phyloP scores from a whole-genome alignment of 2,797 vertebrate genomes.

The Hybognathus amarus region DNA sequence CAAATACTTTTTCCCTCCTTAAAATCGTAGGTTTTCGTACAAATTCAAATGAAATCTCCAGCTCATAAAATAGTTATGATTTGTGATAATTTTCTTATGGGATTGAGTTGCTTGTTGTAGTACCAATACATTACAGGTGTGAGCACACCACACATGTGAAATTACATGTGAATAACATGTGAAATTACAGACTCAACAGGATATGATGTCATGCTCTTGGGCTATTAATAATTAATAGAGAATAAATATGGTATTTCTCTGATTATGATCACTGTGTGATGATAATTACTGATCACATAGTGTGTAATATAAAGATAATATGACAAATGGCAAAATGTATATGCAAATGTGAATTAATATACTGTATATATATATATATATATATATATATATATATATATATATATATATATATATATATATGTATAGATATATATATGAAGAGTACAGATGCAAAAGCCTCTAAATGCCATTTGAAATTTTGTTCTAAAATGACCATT shows the following conservation, averaged over 20 bases:
- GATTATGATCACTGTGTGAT: neutral
- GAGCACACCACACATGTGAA: neutral
- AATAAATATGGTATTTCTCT: neutral
- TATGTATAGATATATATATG: too few species aligned
- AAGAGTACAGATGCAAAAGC: too few species aligned
- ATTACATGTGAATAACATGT: neutral
- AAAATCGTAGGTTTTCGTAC: neutral
- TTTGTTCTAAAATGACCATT: too few species aligned
- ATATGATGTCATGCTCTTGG: neutral
- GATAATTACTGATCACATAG: too few species aligned
- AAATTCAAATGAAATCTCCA: neutral
- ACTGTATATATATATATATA: too few species aligned
- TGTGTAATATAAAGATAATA: neutral
- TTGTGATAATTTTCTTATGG: neutral
- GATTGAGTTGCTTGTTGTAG: neutral
- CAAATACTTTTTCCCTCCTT: accelerated
- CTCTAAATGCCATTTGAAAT: too few species aligned
- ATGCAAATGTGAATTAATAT: neutral
- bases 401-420: too few species aligned
- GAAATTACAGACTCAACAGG: neutral
- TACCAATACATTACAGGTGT: neutral
- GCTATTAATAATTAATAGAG: neutral
- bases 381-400: too few species aligned
- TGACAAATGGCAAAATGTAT: neutral
- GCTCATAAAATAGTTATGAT: neutral